phyloP scores from a whole-genome alignment of 2,797 vertebrate species.

The Sebastes baramenuke region DNA sequence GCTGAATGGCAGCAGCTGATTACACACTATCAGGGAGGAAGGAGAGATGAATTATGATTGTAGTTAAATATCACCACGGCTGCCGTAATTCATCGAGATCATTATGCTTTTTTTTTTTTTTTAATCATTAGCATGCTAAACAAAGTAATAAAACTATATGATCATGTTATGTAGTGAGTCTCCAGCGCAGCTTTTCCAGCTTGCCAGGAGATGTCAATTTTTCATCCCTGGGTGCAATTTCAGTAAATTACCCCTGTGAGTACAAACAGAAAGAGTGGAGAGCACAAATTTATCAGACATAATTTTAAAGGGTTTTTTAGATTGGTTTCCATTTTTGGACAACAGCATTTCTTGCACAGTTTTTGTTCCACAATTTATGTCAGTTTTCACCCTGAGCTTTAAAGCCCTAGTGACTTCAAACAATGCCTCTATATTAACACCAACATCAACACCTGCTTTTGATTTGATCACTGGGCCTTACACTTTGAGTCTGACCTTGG shows the following conservation, averaged over 20 bases:
- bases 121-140: conserved; percentile 39
- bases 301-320: not conserved
- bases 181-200: not conserved
- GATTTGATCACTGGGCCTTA: conserved; percentile 5
- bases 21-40: conserved; percentile 25
- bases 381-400: not conserved
- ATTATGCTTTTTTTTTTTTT: conserved; percentile 36
- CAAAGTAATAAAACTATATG: conserved; percentile 10
- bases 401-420: conserved; percentile 9
- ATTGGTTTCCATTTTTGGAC: not conserved
- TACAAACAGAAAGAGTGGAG: not conserved
- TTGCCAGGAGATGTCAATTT: conserved; percentile 17
- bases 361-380: not conserved
- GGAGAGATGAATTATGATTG: conserved; percentile 47
- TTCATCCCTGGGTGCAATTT: conserved; percentile 13
- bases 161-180: not conserved
- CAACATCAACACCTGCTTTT: conserved; percentile 1
- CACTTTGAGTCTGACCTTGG: conserved; percentile 50
- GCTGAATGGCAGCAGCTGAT: conserved; percentile 49
- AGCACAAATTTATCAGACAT: not conserved
- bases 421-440: not conserved
- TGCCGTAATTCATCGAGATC: conserved; percentile 43
- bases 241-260: not conserved
- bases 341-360: not conserved
- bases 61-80: conserved; percentile 25